Evolutionary conservation across 2,888 invertebrate species (phyloP).

Genomic region (Mesodorylaimus sp.): DNA sequence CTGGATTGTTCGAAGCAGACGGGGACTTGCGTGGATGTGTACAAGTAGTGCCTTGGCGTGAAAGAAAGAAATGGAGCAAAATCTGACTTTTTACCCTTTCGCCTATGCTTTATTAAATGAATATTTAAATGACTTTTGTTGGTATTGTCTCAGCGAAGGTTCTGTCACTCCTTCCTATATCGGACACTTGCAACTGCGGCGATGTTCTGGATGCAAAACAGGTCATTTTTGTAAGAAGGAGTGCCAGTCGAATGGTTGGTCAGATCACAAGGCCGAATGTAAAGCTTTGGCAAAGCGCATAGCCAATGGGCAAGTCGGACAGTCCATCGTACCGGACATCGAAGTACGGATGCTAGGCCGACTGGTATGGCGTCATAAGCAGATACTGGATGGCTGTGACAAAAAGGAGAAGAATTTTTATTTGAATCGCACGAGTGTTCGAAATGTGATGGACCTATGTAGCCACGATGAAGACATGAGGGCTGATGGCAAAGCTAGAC

Average conservation of each 20-base stretch:
- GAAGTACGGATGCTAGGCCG: constrained; percentile 25
- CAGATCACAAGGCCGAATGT: constrained; percentile 26
- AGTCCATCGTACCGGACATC: too few species aligned
- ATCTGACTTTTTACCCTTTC: constrained; percentile 30
- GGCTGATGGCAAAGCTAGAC: constrained; percentile 18
- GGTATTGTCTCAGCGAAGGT: constrained; percentile 20
- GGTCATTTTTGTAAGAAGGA: constrained; percentile 22
- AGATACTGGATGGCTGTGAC: constrained; percentile 20
- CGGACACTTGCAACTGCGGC: background rate
- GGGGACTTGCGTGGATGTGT: too few species aligned
- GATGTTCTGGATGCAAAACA: constrained; percentile 7
- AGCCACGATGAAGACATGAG: constrained; percentile 22
- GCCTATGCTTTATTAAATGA: constrained; percentile 24
- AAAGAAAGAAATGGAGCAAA: too few species aligned
- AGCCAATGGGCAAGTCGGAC: too few species aligned
- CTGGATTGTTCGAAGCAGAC: too few species aligned
- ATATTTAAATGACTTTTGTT: constrained; percentile 19
- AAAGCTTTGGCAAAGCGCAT: constrained; percentile 17
- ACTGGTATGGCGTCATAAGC: constrained; percentile 21
- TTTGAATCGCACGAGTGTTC: constrained; percentile 18
- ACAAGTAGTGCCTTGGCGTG: too few species aligned
- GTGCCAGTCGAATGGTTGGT: constrained; percentile 22
- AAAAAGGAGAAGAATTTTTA: constrained; percentile 17
- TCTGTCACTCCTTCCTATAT: too few species aligned
- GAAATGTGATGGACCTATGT: constrained; percentile 25